Conservation (phyloP, 2,797 vertebrate genomes). For the Girardinus metallicus region DNA sequence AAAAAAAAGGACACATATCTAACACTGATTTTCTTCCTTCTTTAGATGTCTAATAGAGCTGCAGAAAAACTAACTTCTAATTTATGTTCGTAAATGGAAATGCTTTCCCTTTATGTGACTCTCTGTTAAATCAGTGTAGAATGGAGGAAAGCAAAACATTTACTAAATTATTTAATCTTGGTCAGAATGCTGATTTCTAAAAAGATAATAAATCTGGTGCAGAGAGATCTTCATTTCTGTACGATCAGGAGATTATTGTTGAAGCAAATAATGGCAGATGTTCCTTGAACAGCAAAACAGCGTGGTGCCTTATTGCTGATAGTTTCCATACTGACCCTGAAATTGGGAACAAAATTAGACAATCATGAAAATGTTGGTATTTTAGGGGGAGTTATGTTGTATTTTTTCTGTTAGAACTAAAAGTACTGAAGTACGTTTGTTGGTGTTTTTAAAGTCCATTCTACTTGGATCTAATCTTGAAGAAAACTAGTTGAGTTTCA, state of each 20-base stretch:
- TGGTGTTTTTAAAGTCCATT: background rate
- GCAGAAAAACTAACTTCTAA: slow-evolving; percentile 4
- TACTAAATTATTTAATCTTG: slow-evolving; percentile 27
- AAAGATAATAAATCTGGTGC: slow-evolving; percentile 38
- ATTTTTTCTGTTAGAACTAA: background rate
- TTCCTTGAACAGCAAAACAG: slow-evolving; percentile 31
- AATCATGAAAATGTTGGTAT: background rate
- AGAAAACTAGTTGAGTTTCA: background rate
- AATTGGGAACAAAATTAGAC: slow-evolving; percentile 29
- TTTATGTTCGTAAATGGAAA: background rate
- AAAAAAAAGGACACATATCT: slow-evolving; percentile 22
- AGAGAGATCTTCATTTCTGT: slow-evolving; percentile 44
- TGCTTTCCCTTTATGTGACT: background rate
- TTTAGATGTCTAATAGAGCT: slow-evolving; percentile 7
- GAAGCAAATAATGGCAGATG: slow-evolving; percentile 23
- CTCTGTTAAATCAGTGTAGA: background rate
- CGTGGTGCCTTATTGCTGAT: slow-evolving; percentile 87
- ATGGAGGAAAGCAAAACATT: slow-evolving; percentile 20
- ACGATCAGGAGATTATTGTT: slow-evolving; percentile 17
- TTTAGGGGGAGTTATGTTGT: background rate
- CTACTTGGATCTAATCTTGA: background rate
- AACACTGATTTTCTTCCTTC: slow-evolving; percentile 18
- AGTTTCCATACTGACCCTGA: slow-evolving; percentile 97
- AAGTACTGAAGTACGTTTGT: background rate
- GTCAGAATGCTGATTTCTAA: slow-evolving; percentile 27